phyloP scores from a whole-genome alignment of 2,113 vertebrate genomes.

The Vulpes lagopus region DNA sequence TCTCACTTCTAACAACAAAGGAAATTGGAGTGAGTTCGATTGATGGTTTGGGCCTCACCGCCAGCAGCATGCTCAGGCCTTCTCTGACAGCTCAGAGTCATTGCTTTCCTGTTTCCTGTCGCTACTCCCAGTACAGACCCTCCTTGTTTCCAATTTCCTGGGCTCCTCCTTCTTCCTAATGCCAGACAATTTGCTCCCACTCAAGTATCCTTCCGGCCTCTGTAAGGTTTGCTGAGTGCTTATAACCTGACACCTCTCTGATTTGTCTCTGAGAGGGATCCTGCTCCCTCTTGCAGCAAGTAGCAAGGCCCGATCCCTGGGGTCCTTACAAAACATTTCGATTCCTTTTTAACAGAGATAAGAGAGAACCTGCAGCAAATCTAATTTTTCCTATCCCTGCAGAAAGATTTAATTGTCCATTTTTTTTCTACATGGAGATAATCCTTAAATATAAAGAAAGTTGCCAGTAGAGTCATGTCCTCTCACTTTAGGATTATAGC shows the following conservation, averaged over 20 bases:
- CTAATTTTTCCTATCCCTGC: background rate
- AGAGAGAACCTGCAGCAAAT: background rate
- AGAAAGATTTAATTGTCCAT: background rate
- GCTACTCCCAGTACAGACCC: background rate
- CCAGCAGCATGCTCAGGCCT: background rate
- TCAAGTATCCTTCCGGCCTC: background rate
- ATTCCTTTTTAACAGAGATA: background rate
- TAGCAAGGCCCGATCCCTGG: background rate
- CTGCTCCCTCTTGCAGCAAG: no score
- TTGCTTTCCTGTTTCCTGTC: background rate
- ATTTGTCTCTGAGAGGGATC: background rate
- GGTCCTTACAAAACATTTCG: background rate
- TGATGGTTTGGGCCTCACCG: background rate
- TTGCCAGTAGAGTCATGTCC: background rate
- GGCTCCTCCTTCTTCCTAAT: background rate
- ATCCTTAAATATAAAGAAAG: background rate
- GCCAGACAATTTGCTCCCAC: background rate
- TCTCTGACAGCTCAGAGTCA: background rate
- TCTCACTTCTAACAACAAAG: conserved; percentile 63
- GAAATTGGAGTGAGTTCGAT: background rate
- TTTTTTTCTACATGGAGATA: background rate
- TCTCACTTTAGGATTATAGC: no score
- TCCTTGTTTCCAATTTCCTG: background rate
- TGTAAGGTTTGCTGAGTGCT: background rate
- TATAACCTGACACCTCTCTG: background rate